A percentile compares a stretch with the other conserved stretches of the same genome.
Conservation (phyloP, 2,113 vertebrate species). For the Silurus meridionalis region DNA sequence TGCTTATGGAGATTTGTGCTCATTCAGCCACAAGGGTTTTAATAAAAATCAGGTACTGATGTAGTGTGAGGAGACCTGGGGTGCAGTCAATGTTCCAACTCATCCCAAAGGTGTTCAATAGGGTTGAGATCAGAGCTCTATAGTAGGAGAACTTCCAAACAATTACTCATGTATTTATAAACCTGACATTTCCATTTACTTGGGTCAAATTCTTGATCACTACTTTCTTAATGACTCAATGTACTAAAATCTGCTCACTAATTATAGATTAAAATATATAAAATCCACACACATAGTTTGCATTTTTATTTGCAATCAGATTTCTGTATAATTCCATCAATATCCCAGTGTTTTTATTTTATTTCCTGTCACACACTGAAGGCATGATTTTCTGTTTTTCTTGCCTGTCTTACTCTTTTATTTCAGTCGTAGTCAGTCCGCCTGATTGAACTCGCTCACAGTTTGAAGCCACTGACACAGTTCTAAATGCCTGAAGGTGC, state of each 20-base stretch:
- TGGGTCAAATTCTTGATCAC: neutral
- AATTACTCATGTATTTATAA: neutral
- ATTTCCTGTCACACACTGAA: neutral
- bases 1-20: too few species aligned
- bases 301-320: neutral
- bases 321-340: neutral
- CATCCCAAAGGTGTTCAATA: too few species aligned
- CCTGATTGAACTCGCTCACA: constrained; percentile 17
- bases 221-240: neutral
- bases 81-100: too few species aligned
- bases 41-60: too few species aligned
- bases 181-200: neutral
- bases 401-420: neutral
- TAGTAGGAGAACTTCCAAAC: neutral
- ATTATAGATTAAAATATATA: neutral
- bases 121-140: too few species aligned
- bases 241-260: neutral
- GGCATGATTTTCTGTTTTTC: constrained; percentile 17
- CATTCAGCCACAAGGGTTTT: too few species aligned
- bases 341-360: neutral
- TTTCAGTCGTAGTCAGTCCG: constrained; percentile 1
- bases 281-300: neutral
- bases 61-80: too few species aligned
- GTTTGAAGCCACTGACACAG: constrained; percentile 24
- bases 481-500: constrained; percentile 26